These are phyloP conservation scores for Calyptomena viridis DNA, from an alignment of 2,113 vertebrate genomes.

Conservation along the genomic window DNA sequence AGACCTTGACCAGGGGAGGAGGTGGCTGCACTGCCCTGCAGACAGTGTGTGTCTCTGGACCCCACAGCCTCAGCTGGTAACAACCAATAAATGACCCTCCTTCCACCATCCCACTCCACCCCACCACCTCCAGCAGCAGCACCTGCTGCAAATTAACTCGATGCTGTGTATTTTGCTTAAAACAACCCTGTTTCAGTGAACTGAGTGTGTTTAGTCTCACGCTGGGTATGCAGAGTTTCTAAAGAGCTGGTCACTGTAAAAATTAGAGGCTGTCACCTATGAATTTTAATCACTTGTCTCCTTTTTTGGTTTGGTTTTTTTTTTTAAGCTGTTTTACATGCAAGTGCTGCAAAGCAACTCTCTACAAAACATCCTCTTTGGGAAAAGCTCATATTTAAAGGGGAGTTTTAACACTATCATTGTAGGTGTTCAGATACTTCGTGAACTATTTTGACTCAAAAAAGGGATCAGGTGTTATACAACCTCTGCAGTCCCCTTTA, in stretches of 20 bases:
- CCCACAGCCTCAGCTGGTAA: too few relatives aligned
- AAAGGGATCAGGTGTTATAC: background rate
- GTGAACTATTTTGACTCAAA: background rate
- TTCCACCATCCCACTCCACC: background rate
- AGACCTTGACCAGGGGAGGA: background rate
- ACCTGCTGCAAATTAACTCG: background rate
- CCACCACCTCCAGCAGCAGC: fast-evolving
- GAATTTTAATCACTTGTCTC: background rate
- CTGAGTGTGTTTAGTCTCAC: fast-evolving
- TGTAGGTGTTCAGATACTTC: background rate
- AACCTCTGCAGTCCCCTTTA: background rate
- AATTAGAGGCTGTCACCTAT: background rate
- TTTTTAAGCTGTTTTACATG: background rate
- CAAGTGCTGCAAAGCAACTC: background rate
- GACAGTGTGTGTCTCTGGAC: fast-evolving
- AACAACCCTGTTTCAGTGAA: background rate
- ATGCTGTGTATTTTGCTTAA: background rate
- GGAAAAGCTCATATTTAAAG: background rate
- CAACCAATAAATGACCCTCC: background rate
- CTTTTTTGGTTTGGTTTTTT: background rate
- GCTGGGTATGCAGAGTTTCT: background rate
- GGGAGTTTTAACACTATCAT: fast-evolving
- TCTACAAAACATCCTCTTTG: background rate
- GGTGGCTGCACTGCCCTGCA: background rate
- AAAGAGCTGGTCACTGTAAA: background rate